Conservation (phyloP, 1,140 invertebrate species). For the Ips typographus region DNA sequence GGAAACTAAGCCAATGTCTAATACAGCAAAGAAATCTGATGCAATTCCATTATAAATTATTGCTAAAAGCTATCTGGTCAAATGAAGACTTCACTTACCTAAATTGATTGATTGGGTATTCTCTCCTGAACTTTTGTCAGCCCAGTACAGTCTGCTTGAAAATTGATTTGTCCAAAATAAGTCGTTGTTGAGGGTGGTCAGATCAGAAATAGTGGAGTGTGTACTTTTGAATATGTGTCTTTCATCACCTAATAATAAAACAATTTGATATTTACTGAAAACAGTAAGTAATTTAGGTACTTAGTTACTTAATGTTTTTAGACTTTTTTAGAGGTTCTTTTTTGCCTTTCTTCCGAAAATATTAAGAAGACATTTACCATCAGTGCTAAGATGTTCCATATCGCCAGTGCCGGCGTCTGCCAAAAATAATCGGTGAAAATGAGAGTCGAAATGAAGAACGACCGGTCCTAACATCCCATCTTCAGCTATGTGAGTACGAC, state of each 20-base stretch:
- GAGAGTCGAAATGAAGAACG: slow-evolving; percentile 58
- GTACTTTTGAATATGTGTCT: slow-evolving; percentile 52
- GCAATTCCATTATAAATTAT: too few relatives aligned
- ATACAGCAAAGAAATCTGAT: too few relatives aligned
- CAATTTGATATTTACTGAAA: neutral
- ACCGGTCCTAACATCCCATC: slow-evolving; percentile 54
- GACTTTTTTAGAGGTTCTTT: too few relatives aligned
- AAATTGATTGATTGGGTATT: slow-evolving; percentile 51
- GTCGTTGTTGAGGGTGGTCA: slow-evolving; percentile 60
- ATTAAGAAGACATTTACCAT: slow-evolving; percentile 51
- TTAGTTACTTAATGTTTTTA: too few relatives aligned
- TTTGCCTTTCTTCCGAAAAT: neutral
- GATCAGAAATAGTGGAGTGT: slow-evolving; percentile 53
- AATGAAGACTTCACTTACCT: slow-evolving; percentile 29
- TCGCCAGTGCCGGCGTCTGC: slow-evolving; percentile 57
- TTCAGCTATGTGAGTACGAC: slow-evolving; percentile 56
- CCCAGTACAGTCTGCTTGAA: slow-evolving; percentile 60
- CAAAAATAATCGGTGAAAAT: slow-evolving; percentile 57
- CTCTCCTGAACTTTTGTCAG: slow-evolving; percentile 54
- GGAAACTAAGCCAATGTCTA: too few relatives aligned
- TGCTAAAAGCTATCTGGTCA: too few relatives aligned
- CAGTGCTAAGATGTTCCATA: slow-evolving; percentile 58
- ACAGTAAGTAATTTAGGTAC: too few relatives aligned
- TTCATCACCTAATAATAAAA: slow-evolving; percentile 42
- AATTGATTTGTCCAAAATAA: slow-evolving; percentile 63